These are phyloP conservation scores for Eulemur rufifrons DNA, from an alignment of 2,113 vertebrate species.

Conservation along the genomic window DNA sequence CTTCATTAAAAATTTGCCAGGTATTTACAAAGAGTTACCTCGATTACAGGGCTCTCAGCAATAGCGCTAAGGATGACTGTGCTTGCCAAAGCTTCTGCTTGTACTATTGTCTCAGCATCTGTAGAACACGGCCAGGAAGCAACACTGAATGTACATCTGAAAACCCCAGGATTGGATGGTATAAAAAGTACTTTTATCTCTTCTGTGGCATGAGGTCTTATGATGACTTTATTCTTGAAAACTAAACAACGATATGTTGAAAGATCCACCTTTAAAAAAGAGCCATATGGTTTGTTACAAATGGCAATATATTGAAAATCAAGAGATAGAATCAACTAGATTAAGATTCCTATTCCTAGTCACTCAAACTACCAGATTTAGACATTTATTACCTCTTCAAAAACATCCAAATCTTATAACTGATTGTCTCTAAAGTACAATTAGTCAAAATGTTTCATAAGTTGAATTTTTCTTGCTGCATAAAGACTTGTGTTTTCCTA, in stretches of 20 bases:
- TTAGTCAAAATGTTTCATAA: neutral
- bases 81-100: conserved; percentile 90
- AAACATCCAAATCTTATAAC: neutral
- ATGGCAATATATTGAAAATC: conserved; percentile 7
- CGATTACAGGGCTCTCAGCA: conserved; percentile 91
- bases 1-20: neutral
- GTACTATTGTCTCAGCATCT: conserved; percentile 86
- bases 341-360: neutral
- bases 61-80: conserved; percentile 92
- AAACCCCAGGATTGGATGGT: conserved; percentile 90
- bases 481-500: neutral
- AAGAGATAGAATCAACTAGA: neutral
- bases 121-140: conserved; percentile 94
- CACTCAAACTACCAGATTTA: neutral
- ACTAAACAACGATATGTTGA: conserved; percentile 92
- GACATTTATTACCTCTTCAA: neutral
- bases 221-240: conserved; percentile 95
- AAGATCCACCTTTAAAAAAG: conserved; percentile 87
- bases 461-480: neutral
- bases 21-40: conserved; percentile 83
- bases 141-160: conserved; percentile 92
- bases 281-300: neutral
- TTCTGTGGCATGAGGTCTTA: conserved; percentile 92
- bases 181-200: conserved; percentile 95
- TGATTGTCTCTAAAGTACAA: neutral